Evolutionary conservation across 2,888 invertebrate genomes (phyloP).

Genomic region (Eupithecia abbreviata): DNA sequence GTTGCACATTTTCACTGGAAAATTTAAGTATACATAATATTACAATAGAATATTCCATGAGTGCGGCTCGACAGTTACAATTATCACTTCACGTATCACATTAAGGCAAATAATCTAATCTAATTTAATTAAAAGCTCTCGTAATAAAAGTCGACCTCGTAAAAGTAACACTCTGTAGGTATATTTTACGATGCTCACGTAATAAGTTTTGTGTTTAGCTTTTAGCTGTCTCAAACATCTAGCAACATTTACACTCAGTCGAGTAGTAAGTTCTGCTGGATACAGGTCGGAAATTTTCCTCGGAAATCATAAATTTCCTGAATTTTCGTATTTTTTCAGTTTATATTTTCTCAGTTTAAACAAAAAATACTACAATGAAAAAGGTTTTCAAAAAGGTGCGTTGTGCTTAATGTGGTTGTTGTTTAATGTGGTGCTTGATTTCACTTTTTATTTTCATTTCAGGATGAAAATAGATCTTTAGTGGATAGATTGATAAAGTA

Average conservation of each 20-base stretch:
- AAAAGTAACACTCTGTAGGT: constrained; percentile 64
- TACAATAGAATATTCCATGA: constrained; percentile 26
- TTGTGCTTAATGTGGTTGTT: background rate
- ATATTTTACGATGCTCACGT: constrained; percentile 70
- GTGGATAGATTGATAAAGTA: constrained; percentile 94
- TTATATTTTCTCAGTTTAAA: background rate
- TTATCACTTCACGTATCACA: constrained; percentile 35
- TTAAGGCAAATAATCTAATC: constrained; percentile 8
- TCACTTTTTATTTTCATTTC: constrained; percentile 60
- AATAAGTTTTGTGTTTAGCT: constrained; percentile 67
- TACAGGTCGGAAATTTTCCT: constrained; percentile 29
- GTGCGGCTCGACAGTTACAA: constrained; percentile 10
- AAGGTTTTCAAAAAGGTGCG: constrained; percentile 40
- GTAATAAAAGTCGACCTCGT: constrained; percentile 40
- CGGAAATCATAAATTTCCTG: background rate
- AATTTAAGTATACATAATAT: constrained; percentile 2
- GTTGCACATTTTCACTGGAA: constrained; percentile 53
- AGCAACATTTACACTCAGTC: constrained; percentile 63
- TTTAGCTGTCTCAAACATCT: constrained; percentile 60
- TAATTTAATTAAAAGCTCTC: constrained; percentile 43
- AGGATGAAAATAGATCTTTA: constrained; percentile 94
- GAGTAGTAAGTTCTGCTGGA: constrained; percentile 57
- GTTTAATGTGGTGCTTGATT: background rate
- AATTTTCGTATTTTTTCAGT: background rate
- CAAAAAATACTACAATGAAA: constrained; percentile 36